phyloP scores from a whole-genome alignment of 2,888 invertebrate species.

The Mycalesis mineus region DNA sequence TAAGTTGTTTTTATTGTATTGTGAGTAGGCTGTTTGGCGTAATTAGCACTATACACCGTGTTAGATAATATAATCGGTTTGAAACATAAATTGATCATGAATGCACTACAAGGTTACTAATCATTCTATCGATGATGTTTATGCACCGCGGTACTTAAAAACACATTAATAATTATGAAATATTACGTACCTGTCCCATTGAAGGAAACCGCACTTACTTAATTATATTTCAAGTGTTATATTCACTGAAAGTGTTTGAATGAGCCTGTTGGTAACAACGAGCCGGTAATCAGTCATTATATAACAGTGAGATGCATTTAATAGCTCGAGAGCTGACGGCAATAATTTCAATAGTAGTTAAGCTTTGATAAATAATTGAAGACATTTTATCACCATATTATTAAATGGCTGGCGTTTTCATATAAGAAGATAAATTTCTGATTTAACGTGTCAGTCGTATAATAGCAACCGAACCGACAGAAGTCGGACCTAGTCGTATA shows the following conservation, averaged over 20 bases:
- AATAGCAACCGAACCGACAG: too few species aligned
- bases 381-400: too few species aligned
- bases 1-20: slow-evolving; percentile 18
- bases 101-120: neutral
- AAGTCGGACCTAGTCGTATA: too few species aligned
- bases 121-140: neutral
- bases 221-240: neutral
- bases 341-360: neutral
- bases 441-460: too few species aligned
- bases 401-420: too few species aligned
- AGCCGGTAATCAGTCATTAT: neutral
- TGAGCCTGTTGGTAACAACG: slow-evolving; percentile 1
- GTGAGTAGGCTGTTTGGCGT: slow-evolving; percentile 18
- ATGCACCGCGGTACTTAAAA: neutral
- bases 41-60: neutral
- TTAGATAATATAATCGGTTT: neutral
- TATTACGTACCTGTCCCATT: neutral
- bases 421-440: too few species aligned
- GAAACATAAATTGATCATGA: neutral
- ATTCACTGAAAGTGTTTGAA: slow-evolving; percentile 1
- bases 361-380: too few species aligned
- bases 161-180: slow-evolving; percentile 5
- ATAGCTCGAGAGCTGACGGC: neutral
- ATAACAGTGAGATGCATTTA: slow-evolving; percentile 2
- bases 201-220: neutral